These are phyloP conservation scores for Chionis minor DNA, from an alignment of 2,113 vertebrate genomes.

Conservation along the genomic window DNA sequence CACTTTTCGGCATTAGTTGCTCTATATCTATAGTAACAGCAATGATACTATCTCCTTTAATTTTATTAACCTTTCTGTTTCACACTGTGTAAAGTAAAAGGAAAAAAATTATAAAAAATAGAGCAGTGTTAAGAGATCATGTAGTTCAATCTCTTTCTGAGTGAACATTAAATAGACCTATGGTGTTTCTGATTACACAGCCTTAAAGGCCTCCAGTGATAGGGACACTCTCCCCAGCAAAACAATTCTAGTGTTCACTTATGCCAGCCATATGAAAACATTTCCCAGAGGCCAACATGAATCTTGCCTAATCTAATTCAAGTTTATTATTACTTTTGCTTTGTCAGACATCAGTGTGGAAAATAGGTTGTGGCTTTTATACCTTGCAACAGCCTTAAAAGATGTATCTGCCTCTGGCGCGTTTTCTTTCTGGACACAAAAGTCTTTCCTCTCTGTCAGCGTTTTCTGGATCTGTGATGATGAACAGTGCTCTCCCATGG, in stretches of 20 bases:
- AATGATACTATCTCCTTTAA: neutral
- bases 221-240: neutral
- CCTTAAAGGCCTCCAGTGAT: neutral
- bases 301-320: neutral
- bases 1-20: neutral
- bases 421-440: neutral
- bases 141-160: neutral
- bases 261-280: neutral
- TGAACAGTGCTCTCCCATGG: neutral
- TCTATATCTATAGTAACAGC: neutral
- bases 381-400: neutral
- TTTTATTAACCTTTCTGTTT: neutral
- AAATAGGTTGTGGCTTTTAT: neutral
- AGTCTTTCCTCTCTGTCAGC: neutral
- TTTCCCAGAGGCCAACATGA: neutral
- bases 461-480: neutral
- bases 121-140: neutral
- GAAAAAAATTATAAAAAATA: neutral
- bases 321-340: neutral
- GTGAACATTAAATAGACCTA: neutral
- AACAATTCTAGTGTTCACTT: neutral
- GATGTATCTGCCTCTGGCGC: neutral
- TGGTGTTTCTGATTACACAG: neutral
- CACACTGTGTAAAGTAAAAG: neutral
- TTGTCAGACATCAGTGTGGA: neutral